Evolutionary conservation across 2,113 vertebrate genomes (phyloP).

Genomic region (Sturnira hondurensis): DNA sequence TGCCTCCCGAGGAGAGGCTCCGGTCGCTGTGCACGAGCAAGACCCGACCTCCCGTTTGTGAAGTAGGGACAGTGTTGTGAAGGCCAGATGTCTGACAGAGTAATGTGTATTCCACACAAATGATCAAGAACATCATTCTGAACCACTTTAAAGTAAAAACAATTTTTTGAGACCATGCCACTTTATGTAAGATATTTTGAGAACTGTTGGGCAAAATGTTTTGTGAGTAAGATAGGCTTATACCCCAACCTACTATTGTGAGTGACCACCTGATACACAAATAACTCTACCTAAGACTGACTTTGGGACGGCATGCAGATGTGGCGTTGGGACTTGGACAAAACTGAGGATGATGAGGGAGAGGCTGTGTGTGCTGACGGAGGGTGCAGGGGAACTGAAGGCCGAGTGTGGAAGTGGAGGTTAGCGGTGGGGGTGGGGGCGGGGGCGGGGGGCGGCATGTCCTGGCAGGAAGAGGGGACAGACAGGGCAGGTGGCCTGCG

Average conservation of each 20-base stretch:
- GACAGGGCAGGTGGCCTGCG: not conserved
- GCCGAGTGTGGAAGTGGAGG: not conserved
- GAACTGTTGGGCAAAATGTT: not conserved
- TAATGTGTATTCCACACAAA: not conserved
- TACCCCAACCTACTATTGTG: not conserved
- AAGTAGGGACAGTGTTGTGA: not conserved
- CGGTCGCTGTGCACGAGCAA: not conserved
- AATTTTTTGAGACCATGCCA: not conserved
- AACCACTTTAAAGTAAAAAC: not conserved
- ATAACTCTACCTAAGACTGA: not conserved
- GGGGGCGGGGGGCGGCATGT: not conserved
- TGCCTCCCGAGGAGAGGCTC: not conserved
- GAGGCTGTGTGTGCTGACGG: not conserved
- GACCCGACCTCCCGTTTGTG: not conserved
- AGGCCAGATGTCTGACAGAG: not conserved
- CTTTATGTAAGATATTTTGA: not conserved
- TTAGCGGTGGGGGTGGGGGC: no score
- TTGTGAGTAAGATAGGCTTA: not conserved
- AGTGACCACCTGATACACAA: not conserved
- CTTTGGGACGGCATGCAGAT: no score
- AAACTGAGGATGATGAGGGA: not conserved
- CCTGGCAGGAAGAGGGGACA: not conserved
- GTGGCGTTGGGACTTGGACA: not conserved
- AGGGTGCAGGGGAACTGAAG: not conserved
- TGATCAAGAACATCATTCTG: not conserved